Evolutionary conservation across 2,113 vertebrate species (phyloP), one percentile per base, ranked within the genome.

Genomic region (Chaetodon trifascialis): DNA sequence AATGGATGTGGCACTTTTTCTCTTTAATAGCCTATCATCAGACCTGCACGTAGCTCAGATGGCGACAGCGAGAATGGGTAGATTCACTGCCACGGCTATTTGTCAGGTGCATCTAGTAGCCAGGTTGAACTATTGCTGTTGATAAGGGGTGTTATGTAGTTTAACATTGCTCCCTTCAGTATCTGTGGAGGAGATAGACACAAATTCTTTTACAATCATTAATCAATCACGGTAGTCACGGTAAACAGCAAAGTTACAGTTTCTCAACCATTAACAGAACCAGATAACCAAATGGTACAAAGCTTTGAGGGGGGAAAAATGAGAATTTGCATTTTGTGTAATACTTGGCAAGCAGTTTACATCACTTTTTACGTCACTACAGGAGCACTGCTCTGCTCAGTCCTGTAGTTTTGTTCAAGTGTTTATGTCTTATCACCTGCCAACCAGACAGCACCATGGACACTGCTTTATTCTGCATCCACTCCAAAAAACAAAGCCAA

Each of bases 21-120:
- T 88, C 80, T 89, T 89, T 93, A 89, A 92, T 91, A 82, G 89
- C 84, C 76, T 65, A 83, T 87, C 84, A 92, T 85, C 90, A 84
- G 83, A 46, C 60, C 70, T 67, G 71, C 73, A 59, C 40, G 42
- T 81, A 78, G 86, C 78, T 87, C 82, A 78, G 80, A 74, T 70
- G 64, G 82, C 19, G 78, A 78, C 79, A 55, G 65, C 67, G 54
- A 64, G 64, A 92, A 83, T 88, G 84, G 76, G 51, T 67, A 59
- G 84, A 87, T 90, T 88, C 56, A 85, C 62, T 82, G 63, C 65
- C 17, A 10, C 11, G n/a, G 63, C 80, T 75, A 74, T 91, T 92
- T 83, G 79, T 91, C 83, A 86, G 69, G 25, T 75, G 46, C 51
- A 67, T 86, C 79, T 72, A 34, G 77, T 87, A 83, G 79, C 81